A percentile compares a stretch with the other conserved stretches of the same genome.
phyloP scores from a whole-genome alignment of 53 echinoderm and acorn worm genomes.

The Zoroaster sp. region DNA sequence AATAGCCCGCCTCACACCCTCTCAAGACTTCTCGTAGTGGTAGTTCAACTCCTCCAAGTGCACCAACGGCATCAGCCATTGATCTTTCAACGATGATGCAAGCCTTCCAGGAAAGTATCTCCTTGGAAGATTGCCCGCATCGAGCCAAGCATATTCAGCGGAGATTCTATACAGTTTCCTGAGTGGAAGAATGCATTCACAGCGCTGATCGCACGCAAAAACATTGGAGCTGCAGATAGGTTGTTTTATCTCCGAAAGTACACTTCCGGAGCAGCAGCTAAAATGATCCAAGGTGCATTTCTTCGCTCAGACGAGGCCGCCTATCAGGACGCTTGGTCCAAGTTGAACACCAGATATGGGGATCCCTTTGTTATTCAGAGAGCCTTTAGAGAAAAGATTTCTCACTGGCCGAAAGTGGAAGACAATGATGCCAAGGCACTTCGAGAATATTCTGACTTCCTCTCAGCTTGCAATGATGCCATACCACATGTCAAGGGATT shows the following conservation, averaged over 20 bases:
- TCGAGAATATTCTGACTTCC: constrained; percentile 58
- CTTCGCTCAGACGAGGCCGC: too few species aligned
- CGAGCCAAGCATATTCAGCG: constrained; percentile 1
- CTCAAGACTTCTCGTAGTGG: neutral
- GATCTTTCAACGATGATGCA: neutral
- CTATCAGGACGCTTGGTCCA: too few species aligned
- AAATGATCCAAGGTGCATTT: neutral
- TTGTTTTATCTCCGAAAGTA: constrained; percentile 16
- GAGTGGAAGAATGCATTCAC: constrained; percentile 19
- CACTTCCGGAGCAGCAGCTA: constrained; percentile 15
- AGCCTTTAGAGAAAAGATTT: constrained; percentile 57
- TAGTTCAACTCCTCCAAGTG: neutral
- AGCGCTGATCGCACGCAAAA: constrained; percentile 6
- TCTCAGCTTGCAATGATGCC: constrained; percentile 59
- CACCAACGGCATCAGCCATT: neutral
- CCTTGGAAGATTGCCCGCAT: neutral
- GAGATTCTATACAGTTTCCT: too few species aligned
- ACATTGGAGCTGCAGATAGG: constrained; percentile 10
- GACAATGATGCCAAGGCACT: constrained; percentile 53
- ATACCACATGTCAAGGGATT: constrained; percentile 63
- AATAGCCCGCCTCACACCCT: too few species aligned
- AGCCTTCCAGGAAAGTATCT: neutral
- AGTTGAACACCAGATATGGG: constrained; percentile 52
- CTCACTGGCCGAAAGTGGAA: constrained; percentile 58
- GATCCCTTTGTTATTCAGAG: constrained; percentile 61